Evolutionary conservation across 2,888 invertebrate genomes (phyloP), one percentile per base, ranked within the genome.

Genomic region (Aricia artaxerxes): DNA sequence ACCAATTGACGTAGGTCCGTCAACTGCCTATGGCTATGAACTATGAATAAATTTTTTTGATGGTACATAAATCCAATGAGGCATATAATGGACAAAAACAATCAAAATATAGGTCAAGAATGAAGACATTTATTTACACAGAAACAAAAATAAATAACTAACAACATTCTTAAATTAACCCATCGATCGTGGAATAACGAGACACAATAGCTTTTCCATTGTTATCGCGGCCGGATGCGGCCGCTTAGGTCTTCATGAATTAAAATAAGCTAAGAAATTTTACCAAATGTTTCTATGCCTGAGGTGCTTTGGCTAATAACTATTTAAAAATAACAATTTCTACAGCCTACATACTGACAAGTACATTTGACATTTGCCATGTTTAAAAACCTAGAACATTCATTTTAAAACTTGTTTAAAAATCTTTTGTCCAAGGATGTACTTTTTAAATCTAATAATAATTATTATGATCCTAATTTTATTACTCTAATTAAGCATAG

Each of bases 91-190:
- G 44, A 44, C 44, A 1, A 61, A 9, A 61, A 24, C 7, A 24
- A 61, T n/a, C 2, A n/a, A 61, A 61, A 24, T n/a, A 24, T 24
- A 61, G 2, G 24, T 24, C n/a, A 0, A 61, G n/a, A 61, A 61
- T 61, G 24, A 61, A 61, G 61, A 72, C 4, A 72, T 72, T 72
- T 72, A 72, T 72, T 72, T 72, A 72, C 72, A 72, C 31, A 72
- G 38, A 38, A 72, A 13, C 38, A 72, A 72, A 72, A 72, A 35
- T 35, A 72, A 72, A 38, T 72, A 69, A 31, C 69, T 60, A 7
- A 61, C 38, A 35, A 72, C 72, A 72, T 38, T 72, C 72, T 16
- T 72, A 72, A 2, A 24, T 61, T n/a, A n/a, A n/a, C n/a, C n/a
- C n/a, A n/a, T n/a, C n/a, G n/a, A n/a, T n/a, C n/a, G n/a, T n/a